These are phyloP conservation scores for Lophius piscatorius DNA, from an alignment of 2,113 vertebrate species.

Conservation along the genomic window DNA sequence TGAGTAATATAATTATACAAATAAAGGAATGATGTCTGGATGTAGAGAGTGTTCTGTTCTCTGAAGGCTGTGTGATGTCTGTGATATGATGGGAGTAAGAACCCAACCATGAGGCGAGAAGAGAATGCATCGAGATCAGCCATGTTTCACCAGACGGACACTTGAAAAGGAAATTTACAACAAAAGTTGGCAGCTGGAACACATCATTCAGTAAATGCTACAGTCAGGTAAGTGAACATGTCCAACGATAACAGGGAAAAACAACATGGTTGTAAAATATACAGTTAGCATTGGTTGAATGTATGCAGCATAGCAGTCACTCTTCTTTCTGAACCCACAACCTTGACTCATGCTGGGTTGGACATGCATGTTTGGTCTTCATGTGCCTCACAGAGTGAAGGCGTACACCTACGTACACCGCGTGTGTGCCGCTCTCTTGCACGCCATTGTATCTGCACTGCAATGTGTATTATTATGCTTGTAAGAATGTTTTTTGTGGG, in stretches of 20 bases:
- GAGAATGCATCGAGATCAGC: slow-evolving; percentile 11
- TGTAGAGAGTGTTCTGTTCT: slow-evolving; percentile 29
- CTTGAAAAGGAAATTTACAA: slow-evolving; percentile 30
- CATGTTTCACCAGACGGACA: slow-evolving; percentile 18
- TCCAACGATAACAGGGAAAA: slow-evolving; percentile 6
- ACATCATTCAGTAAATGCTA: slow-evolving; percentile 27
- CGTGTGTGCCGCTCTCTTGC: neutral
- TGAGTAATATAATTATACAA: slow-evolving; percentile 8
- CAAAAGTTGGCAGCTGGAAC: slow-evolving; percentile 51
- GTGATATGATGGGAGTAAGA: slow-evolving; percentile 6
- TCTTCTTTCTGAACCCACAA: slow-evolving; percentile 5
- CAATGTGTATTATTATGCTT: too few species aligned
- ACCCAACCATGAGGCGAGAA: slow-evolving; percentile 32
- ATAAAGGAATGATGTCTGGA: slow-evolving; percentile 18
- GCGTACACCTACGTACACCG: neutral
- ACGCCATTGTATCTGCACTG: neutral
- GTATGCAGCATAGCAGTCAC: slow-evolving; percentile 23
- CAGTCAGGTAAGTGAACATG: slow-evolving; percentile 24
- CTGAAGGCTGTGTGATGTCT: slow-evolving; percentile 30
- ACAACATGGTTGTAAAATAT: slow-evolving; percentile 19
- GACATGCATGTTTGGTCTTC: slow-evolving; percentile 27
- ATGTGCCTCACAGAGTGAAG: slow-evolving; percentile 28
- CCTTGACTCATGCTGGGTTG: slow-evolving; percentile 29
- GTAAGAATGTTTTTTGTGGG: neutral
- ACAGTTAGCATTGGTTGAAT: slow-evolving; percentile 17